Conservation (phyloP, 2,113 vertebrate species). For the Seriola aureovittata region DNA sequence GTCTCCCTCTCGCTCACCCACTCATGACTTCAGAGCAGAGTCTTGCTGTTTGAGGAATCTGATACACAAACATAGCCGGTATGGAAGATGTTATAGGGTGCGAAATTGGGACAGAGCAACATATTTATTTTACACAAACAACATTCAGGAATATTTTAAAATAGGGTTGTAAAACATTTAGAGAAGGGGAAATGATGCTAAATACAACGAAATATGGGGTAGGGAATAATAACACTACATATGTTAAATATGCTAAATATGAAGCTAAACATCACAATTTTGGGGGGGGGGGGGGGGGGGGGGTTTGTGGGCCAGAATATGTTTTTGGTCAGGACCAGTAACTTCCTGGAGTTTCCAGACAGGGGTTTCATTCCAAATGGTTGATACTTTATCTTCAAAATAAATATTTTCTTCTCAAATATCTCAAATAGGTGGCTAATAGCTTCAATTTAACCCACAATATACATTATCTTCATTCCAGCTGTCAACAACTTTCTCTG, state of each 20-base stretch:
- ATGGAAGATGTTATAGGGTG: constrained; percentile 17
- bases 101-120: not conserved
- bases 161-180: not conserved
- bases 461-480: not conserved
- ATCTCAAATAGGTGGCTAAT: too few relatives aligned
- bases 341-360: too few relatives aligned
- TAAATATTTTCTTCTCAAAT: too few relatives aligned
- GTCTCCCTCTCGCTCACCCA: not conserved
- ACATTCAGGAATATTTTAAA: not conserved
- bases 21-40: not conserved
- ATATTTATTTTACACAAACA: not conserved
- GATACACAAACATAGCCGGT: constrained; percentile 19
- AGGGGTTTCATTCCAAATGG: too few relatives aligned
- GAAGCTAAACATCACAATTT: too few relatives aligned
- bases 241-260: not conserved
- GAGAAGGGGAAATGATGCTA: not conserved
- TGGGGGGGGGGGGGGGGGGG: too few relatives aligned
- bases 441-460: too few relatives aligned
- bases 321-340: not conserved
- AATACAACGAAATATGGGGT: not conserved
- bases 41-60: constrained; percentile 32
- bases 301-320: too few relatives aligned
- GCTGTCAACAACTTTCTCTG: not conserved
- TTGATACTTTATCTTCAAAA: too few relatives aligned
- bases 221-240: not conserved